phyloP scores from a whole-genome alignment of 2,888 invertebrate species.

The Portevinia maculata region DNA sequence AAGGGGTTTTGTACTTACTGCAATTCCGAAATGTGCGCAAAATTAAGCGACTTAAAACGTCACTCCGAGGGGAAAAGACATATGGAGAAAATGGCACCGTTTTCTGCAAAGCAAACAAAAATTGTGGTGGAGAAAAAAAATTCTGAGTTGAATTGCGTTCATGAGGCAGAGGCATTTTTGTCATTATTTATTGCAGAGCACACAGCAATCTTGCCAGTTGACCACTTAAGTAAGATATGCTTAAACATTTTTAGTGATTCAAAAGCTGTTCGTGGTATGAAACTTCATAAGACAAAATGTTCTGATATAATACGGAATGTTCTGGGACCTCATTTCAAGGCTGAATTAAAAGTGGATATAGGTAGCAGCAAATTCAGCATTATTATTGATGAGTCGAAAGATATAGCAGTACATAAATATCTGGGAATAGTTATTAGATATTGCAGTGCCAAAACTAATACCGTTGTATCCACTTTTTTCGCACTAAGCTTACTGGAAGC shows the following conservation, averaged over 20 bases:
- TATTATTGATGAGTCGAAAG: conserved; percentile 3
- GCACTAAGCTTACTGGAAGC: not conserved
- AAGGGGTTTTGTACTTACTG: no score
- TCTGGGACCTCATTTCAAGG: conserved; percentile 3
- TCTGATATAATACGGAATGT: not conserved
- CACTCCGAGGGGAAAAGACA: no score
- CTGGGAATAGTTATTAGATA: conserved; percentile 7
- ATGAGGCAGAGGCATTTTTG: not conserved
- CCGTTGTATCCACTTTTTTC: not conserved
- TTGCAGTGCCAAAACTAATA: not conserved
- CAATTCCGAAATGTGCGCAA: no score
- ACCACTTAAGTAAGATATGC: not conserved
- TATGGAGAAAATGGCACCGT: no score
- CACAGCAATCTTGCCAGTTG: not conserved
- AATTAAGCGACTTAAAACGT: no score
- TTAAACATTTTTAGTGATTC: not conserved
- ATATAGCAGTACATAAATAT: not conserved
- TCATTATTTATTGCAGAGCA: conserved; percentile 7
- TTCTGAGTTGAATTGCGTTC: no score
- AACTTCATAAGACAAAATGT: conserved; percentile 1
- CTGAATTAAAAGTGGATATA: not conserved
- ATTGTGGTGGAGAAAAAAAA: no score
- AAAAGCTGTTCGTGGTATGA: not conserved
- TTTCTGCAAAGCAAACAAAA: no score
- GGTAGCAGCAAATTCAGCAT: conserved; percentile 1